These are phyloP conservation scores for Drosophila putrida DNA, from an alignment of 2,888 invertebrate species.

Conservation along the genomic window DNA sequence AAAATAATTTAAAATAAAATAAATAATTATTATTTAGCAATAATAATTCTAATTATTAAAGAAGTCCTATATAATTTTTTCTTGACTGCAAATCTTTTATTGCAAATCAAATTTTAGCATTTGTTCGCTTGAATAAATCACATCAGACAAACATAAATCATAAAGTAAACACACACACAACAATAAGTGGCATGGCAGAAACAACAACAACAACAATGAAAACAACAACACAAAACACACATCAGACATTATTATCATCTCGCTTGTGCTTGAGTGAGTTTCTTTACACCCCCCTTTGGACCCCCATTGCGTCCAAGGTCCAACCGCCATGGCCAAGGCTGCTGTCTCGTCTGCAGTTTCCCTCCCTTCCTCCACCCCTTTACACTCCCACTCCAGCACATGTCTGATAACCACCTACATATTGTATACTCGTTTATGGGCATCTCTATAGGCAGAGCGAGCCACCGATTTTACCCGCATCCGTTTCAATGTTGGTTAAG, in stretches of 20 bases:
- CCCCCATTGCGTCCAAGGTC: conserved; percentile 6
- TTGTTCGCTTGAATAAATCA: conserved; percentile 82
- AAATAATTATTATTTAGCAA: no score
- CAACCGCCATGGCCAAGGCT: conserved; percentile 59
- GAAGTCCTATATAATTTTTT: conserved; percentile 8
- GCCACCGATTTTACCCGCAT: conserved; percentile 65
- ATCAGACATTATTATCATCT: conserved; percentile 84
- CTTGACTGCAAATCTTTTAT: conserved; percentile 57
- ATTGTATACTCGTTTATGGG: conserved; percentile 53
- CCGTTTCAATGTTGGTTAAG: conserved; percentile 36
- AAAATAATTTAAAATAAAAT: no score
- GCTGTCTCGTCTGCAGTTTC: conserved; percentile 35
- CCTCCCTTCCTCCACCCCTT: neutral
- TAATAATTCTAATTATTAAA: conserved; percentile 43
- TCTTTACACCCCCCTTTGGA: conserved; percentile 56
- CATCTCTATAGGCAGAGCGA: conserved; percentile 61
- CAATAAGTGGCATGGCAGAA: conserved; percentile 49
- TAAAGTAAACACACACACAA: conserved; percentile 64
- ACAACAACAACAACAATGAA: conserved; percentile 15
- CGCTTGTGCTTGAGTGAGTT: conserved; percentile 85
- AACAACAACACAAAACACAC: conserved; percentile 65
- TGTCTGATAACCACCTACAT: conserved; percentile 67
- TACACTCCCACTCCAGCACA: conserved; percentile 27
- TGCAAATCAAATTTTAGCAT: conserved; percentile 76
- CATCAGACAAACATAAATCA: conserved; percentile 83